Evolutionary conservation across 2,113 vertebrate genomes (phyloP), one percentile per base, ranked within the genome.

Genomic region (Numida meleagris): DNA sequence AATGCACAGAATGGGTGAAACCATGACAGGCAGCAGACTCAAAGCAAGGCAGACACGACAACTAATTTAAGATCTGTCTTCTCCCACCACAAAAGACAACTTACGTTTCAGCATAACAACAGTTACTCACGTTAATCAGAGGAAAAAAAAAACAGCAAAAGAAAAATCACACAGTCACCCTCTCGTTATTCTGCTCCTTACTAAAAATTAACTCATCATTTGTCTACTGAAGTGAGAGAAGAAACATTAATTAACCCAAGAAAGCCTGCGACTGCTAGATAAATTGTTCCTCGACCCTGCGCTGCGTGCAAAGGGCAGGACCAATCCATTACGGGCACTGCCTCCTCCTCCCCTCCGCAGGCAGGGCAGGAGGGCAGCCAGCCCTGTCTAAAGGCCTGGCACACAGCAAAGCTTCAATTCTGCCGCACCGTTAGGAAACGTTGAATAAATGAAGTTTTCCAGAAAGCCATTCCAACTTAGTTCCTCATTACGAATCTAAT

Each of bases 401-500:
- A 70, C 27, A 62, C n/a, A 43, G 58, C 55, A 59, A 82, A 97
- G 97, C 95, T 97, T 95, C 40, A 88, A 88, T 97, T 97, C 96
- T 87, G 89, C 89, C 94, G 62, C 0, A 33, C 72, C 50, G 58
- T 84, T 93, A 95, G 95, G 91, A 97, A 98, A 97, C 4, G 73
- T 91, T 77, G 96, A 96, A 97, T 94, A 97, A 97, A 98, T 97
- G 94, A 97, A 97, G 97, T 97, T 97, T 96, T 97, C 86, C 97
- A 93, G 96, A 97, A 97, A 97, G 94, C 96, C 96, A 97, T 98
- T 98, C 96, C 96, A 97, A 95, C 82, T 78, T 88, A 95, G 87
- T 94, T 98, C 95, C 98, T 98, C 97, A 98, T 98, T 98, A 97
- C 94, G 89, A 95, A 96, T 97, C 98, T 98, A 97, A 98, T 98